phyloP scores from a whole-genome alignment of 1,140 invertebrate species.

The Branchinecta lynchi region DNA sequence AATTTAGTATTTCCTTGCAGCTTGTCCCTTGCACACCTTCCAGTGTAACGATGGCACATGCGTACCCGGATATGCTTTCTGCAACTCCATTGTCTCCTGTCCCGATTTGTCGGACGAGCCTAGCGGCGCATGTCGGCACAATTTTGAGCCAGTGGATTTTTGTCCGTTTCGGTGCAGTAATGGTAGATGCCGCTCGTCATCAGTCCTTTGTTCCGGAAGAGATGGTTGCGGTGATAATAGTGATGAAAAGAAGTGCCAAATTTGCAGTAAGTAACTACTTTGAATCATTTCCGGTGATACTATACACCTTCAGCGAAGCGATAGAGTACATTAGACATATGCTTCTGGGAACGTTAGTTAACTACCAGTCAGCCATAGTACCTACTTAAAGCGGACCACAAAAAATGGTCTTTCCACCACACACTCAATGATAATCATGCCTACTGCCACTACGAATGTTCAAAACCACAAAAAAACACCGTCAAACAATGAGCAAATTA shows the following conservation, averaged over 20 bases:
- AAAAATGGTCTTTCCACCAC: too few species aligned
- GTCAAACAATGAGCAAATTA: too few species aligned
- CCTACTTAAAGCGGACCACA: too few species aligned
- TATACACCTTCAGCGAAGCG: too few species aligned
- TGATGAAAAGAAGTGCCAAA: conserved; percentile 62
- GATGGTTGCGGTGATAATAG: conserved; percentile 79
- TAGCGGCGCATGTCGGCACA: conserved; percentile 40
- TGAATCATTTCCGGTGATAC: neutral
- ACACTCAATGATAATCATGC: too few species aligned
- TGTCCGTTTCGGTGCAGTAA: conserved; percentile 69
- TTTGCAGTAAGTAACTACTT: conserved; percentile 56
- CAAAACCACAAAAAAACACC: too few species aligned
- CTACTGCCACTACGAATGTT: too few species aligned
- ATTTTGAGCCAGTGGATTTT: conserved; percentile 29
- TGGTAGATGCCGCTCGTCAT: conserved; percentile 66
- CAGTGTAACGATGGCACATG: conserved; percentile 66
- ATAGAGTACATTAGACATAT: too few species aligned
- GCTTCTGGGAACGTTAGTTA: too few species aligned
- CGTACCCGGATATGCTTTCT: conserved; percentile 72
- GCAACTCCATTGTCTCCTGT: conserved; percentile 70
- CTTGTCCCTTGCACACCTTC: conserved; percentile 61
- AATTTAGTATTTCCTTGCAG: conserved; percentile 19
- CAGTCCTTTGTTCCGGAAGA: conserved; percentile 65
- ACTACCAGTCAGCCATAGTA: too few species aligned
- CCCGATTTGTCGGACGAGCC: conserved; percentile 70